Evolutionary conservation across 1,140 invertebrate genomes (phyloP).

Genomic region (Eriosoma lanigerum): DNA sequence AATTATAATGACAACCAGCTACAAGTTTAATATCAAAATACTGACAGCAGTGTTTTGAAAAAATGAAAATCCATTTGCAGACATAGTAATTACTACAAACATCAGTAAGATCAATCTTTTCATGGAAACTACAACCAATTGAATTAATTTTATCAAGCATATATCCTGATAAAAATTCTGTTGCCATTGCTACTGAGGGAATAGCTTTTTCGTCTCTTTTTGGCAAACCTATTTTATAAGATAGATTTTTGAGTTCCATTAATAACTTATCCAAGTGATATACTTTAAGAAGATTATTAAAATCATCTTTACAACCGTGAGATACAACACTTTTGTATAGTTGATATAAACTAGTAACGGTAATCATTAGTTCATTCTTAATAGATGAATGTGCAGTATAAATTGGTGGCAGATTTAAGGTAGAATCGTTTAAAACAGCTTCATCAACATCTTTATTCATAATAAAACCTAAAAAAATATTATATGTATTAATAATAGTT

Average conservation of each 20-base stretch:
- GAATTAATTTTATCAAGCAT: background rate
- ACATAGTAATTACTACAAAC: conserved; percentile 33
- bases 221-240: background rate
- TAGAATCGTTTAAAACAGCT: background rate
- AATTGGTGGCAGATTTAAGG: conserved; percentile 30
- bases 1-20: conserved; percentile 16
- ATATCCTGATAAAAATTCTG: conserved; percentile 19
- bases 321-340: conserved; percentile 5
- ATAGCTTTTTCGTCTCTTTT: background rate
- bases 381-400: no score
- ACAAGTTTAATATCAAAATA: conserved; percentile 27
- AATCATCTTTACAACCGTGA: conserved; percentile 2
- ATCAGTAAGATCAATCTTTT: background rate
- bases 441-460: conserved; percentile 23
- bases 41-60: conserved; percentile 27
- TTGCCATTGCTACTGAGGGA: conserved; percentile 36
- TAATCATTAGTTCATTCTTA: no score
- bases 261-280: conserved; percentile 43
- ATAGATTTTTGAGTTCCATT: conserved; percentile 26
- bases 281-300: background rate
- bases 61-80: conserved; percentile 29
- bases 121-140: conserved; percentile 35
- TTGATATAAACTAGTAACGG: background rate
- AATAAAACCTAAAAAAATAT: conserved; percentile 38
- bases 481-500: no score